These are phyloP conservation scores for Chinchilla lanigera DNA, from an alignment of 2,113 vertebrate genomes.

Conservation along the genomic window DNA sequence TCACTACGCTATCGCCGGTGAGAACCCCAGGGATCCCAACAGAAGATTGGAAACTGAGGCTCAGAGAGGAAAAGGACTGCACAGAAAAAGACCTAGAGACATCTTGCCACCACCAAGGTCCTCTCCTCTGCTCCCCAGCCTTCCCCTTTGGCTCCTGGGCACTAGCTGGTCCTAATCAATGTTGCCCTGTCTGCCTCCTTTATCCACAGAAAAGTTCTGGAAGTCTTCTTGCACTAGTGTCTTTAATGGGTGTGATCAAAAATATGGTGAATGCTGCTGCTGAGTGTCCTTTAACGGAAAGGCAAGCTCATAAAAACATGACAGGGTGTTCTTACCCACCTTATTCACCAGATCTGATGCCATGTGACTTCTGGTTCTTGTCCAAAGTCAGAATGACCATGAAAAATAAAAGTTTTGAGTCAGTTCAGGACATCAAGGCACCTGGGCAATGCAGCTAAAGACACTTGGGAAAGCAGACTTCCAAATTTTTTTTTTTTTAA, in stretches of 20 bases:
- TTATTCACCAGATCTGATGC: neutral
- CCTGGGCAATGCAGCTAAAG: neutral
- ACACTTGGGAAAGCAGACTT: neutral
- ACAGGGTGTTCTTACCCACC: neutral
- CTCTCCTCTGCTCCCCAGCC: neutral
- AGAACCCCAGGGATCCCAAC: neutral
- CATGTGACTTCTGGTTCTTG: neutral
- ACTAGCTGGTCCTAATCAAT: neutral
- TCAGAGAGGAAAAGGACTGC: neutral
- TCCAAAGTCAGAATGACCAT: neutral
- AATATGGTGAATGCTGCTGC: neutral
- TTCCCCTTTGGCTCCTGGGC: neutral
- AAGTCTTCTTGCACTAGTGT: neutral
- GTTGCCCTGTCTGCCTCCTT: no score
- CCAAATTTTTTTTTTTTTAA: no score
- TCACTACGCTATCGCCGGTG: rapidly evolving
- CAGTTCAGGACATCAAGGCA: neutral
- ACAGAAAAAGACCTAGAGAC: neutral
- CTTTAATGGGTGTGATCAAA: neutral
- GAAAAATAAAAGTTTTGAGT: neutral
- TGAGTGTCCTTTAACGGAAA: neutral
- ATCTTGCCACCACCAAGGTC: neutral
- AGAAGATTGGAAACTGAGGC: neutral
- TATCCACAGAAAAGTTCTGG: neutral
- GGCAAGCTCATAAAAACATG: neutral